These are phyloP conservation scores for Notolepis coatsorum DNA, from an alignment of 2,797 vertebrate genomes.

Conservation along the genomic window DNA sequence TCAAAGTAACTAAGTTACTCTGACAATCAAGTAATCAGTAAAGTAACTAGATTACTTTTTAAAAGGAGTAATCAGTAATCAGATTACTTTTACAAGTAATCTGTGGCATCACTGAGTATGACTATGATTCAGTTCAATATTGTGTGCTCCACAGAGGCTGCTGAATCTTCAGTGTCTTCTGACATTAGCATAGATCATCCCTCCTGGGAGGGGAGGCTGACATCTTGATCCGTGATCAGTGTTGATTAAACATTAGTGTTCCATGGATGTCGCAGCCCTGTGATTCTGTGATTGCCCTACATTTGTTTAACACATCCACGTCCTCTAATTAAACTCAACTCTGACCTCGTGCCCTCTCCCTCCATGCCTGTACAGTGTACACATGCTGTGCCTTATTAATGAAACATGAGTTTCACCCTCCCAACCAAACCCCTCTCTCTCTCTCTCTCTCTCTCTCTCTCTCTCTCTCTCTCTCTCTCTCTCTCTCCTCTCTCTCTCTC, in stretches of 20 bases:
- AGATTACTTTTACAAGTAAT: no score
- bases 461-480: slow-evolving; percentile 18
- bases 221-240: slow-evolving; percentile 28
- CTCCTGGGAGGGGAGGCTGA: slow-evolving; percentile 11
- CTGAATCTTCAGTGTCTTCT: slow-evolving; percentile 36
- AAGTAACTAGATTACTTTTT: no score
- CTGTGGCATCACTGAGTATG: background rate
- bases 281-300: slow-evolving; percentile 54
- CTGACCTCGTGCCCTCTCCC: slow-evolving; percentile 22
- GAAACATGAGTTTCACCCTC: slow-evolving; percentile 49
- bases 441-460: background rate
- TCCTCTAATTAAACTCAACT: slow-evolving; percentile 62
- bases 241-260: slow-evolving; percentile 47
- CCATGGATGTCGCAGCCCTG: slow-evolving; percentile 26
- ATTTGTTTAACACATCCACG: slow-evolving; percentile 56
- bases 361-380: no score
- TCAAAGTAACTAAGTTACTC: no score
- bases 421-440: slow-evolving; percentile 8
- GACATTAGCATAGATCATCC: background rate
- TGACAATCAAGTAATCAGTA: no score
- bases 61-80: no score
- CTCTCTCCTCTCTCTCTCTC: background rate
- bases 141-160: slow-evolving; percentile 29
- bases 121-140: slow-evolving; percentile 45
- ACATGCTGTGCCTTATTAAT: slow-evolving; percentile 52